Conservation (phyloP, 2,888 invertebrate genomes). For the Chalcosyrphus nemorum region DNA sequence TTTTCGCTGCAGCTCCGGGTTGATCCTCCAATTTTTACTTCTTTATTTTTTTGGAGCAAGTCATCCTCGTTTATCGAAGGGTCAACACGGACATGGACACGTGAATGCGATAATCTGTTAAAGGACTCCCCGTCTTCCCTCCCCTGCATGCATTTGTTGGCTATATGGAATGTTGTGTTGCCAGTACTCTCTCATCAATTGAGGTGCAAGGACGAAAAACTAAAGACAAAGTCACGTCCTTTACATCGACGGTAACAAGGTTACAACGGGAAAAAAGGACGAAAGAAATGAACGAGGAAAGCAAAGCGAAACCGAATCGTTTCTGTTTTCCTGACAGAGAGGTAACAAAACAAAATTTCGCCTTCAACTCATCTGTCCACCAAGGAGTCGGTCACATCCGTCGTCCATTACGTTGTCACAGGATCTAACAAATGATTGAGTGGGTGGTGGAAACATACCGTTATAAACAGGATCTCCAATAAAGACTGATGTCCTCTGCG, state of each 20-base stretch:
- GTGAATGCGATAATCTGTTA: slow-evolving; percentile 28
- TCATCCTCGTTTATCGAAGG: slow-evolving; percentile 6
- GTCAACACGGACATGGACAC: slow-evolving; percentile 12
- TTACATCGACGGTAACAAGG: slow-evolving; percentile 10
- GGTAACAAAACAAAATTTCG: background rate
- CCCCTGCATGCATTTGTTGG: background rate
- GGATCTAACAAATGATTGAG: slow-evolving; percentile 56
- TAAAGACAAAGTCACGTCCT: slow-evolving; percentile 32
- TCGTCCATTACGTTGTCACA: slow-evolving; percentile 25
- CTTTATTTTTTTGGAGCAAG: background rate
- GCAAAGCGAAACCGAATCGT: slow-evolving; percentile 2
- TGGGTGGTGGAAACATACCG: background rate
- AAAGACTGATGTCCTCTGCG: slow-evolving; percentile 50
- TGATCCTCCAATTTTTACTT: too few relatives aligned
- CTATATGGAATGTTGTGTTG: background rate
- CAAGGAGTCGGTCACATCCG: background rate
- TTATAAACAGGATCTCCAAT: slow-evolving; percentile 35
- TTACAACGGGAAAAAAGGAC: background rate
- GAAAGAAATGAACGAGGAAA: background rate
- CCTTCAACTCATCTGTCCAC: slow-evolving; percentile 1
- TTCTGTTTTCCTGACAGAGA: slow-evolving; percentile 10
- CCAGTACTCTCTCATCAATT: background rate
- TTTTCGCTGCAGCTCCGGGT: background rate
- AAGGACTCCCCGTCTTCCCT: background rate
- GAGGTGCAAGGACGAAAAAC: background rate